Evolutionary conservation across 2,797 vertebrate species (phyloP), one percentile per base, ranked within the genome.

Genomic region (Salarias fasciatus): DNA sequence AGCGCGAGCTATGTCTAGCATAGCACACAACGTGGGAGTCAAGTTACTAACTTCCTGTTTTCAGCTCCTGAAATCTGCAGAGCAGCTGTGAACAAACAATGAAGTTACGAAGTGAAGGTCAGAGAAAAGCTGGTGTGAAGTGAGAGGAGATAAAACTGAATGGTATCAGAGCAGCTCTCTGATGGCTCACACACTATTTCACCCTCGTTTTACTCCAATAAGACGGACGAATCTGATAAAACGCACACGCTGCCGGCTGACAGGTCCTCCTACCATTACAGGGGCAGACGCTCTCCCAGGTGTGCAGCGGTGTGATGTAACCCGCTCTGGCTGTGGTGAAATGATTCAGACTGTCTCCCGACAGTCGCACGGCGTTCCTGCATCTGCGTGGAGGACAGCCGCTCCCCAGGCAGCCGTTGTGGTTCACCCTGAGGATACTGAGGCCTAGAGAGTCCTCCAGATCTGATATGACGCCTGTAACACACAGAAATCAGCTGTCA

Each of bases 261-360:
- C 14, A 36, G 3, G 24, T 6, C 43, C n/a, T 63, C 58, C 53
- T 88, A 99, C 98, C 95, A 0, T 96, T 97, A 76, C 98, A 99
- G 36, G 92, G 91, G 64, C 97, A 99, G 78, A 93, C 88, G 46
- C 93, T 95, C 83, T 95, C 94, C 91, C 97, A 89, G 83, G 49
- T 90, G 87, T 99, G 95, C 5, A 85, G 87, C 0, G 96, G 98
- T 28, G 96, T 97, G 73, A 98, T 94, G 89, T 96, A 95, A 11
- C 92, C 95, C 13, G 95, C 92, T 28, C 95, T 89, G 58, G 95
- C 94, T 0, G 97, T 97, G 83, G 94, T 95, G 88, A 98, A 97
- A 0, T 94, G 48, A 90, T 90, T 86, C 91, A 87, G 89, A 12
- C 86, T 86, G 35, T 92, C 93, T 13, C 89, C 90, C 0, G 91